Evolutionary conservation across 2,797 vertebrate genomes (phyloP).

Genomic region (Oryzias dopingdopingensis): DNA sequence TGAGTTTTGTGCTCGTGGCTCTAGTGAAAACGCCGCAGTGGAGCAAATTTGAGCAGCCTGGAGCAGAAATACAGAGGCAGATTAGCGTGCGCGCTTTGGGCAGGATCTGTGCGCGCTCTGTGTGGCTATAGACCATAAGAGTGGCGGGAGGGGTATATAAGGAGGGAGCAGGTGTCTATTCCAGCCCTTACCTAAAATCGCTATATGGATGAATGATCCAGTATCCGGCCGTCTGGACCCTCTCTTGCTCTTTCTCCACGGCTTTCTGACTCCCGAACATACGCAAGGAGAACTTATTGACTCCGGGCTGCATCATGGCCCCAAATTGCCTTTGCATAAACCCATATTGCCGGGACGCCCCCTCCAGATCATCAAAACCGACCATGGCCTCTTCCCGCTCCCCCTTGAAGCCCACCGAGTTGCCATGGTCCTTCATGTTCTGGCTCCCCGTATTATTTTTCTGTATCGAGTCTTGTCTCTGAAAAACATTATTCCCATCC

Average conservation of each 20-base stretch:
- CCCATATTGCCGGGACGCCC: constrained; percentile 82
- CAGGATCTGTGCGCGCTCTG: constrained; percentile 28
- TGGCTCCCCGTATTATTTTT: constrained; percentile 82
- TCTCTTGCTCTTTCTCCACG: constrained; percentile 97
- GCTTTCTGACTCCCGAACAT: constrained; percentile 99
- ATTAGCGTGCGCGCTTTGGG: constrained; percentile 41
- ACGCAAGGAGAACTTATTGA: constrained; percentile 99
- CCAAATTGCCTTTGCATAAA: constrained; percentile 98
- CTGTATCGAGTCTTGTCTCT: constrained; percentile 85
- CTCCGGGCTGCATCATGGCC: constrained; percentile 96
- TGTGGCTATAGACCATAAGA: constrained; percentile 62
- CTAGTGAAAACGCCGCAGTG: constrained; percentile 59
- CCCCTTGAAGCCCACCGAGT: constrained; percentile 92
- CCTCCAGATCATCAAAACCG: constrained; percentile 89
- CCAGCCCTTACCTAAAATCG: constrained; percentile 93
- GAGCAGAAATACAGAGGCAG: constrained; percentile 50
- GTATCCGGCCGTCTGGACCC: constrained; percentile 97
- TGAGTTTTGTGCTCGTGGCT: constrained; percentile 14
- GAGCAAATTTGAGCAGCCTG: constrained; percentile 27
- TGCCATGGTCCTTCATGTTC: constrained; percentile 90
- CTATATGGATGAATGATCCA: constrained; percentile 99
- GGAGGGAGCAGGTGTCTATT: constrained; percentile 65
- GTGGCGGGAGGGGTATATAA: constrained; percentile 51
- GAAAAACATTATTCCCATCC: constrained; percentile 87
- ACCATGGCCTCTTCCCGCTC: constrained; percentile 88